Evolutionary conservation across 2,113 vertebrate species (phyloP).

Genomic region (Balaeniceps rex): DNA sequence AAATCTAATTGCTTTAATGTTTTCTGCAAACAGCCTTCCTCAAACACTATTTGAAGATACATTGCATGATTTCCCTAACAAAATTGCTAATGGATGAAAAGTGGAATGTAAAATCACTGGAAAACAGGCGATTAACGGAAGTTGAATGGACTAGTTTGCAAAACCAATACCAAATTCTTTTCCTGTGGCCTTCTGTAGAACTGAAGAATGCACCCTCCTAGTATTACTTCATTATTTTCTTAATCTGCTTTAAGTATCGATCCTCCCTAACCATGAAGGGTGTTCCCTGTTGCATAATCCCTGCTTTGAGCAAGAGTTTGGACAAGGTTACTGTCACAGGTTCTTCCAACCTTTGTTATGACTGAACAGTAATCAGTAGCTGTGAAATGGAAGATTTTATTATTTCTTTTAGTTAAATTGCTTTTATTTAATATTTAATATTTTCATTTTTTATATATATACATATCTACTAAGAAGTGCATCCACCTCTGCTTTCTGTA

Average conservation of each 20-base stretch:
- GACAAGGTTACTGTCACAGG: not conserved
- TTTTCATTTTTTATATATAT: not conserved
- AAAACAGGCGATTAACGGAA: not conserved
- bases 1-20: not conserved
- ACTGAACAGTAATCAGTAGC: not conserved
- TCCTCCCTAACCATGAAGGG: not conserved
- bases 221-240: not conserved
- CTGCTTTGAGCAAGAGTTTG: not conserved
- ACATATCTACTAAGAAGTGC: accelerated
- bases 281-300: not conserved
- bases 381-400: not conserved
- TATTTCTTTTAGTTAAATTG: not conserved
- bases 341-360: not conserved
- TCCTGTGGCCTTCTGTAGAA: not conserved
- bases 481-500: not conserved
- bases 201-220: not conserved
- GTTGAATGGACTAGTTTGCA: not conserved
- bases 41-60: not conserved
- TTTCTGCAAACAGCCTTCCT: not conserved
- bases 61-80: not conserved
- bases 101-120: not conserved
- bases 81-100: not conserved
- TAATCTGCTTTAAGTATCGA: not conserved
- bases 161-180: not conserved
- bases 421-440: not conserved